These are phyloP conservation scores for Tylochromis polylepis DNA, from an alignment of 2,113 vertebrate species.

Conservation along the genomic window DNA sequence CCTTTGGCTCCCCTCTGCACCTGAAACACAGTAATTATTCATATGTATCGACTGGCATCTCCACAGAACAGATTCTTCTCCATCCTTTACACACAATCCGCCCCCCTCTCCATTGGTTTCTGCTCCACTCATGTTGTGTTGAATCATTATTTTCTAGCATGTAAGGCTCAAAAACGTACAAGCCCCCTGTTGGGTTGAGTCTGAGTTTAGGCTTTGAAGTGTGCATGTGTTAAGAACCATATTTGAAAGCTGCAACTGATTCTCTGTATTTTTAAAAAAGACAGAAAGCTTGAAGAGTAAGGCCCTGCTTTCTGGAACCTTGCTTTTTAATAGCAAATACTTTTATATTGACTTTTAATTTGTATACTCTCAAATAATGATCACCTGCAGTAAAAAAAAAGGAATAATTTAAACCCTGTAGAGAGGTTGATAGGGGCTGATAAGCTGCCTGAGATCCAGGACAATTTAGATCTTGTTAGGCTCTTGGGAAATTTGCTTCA, in stretches of 20 bases:
- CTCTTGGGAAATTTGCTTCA: background rate
- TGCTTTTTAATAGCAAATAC: background rate
- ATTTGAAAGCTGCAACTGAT: slow-evolving; percentile 10
- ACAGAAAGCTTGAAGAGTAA: background rate
- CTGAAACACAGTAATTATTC: slow-evolving; percentile 23
- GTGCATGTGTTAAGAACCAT: background rate
- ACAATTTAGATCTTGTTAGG: background rate
- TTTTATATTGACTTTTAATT: background rate
- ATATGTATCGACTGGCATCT: slow-evolving; percentile 18
- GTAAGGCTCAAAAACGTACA: background rate
- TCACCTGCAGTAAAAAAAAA: background rate
- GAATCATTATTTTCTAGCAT: background rate
- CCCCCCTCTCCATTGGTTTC: background rate
- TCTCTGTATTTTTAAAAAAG: slow-evolving; percentile 7
- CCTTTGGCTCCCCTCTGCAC: background rate
- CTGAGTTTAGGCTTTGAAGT: slow-evolving; percentile 34
- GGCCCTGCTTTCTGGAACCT: background rate
- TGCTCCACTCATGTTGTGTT: background rate
- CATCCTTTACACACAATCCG: background rate
- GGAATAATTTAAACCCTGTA: background rate
- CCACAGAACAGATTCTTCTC: background rate
- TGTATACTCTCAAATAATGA: background rate
- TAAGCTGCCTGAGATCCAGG: background rate
- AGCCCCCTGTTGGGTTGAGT: background rate
- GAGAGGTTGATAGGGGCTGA: background rate